Conservation (phyloP, 2,113 vertebrate genomes). For the Anas platyrhynchos region DNA sequence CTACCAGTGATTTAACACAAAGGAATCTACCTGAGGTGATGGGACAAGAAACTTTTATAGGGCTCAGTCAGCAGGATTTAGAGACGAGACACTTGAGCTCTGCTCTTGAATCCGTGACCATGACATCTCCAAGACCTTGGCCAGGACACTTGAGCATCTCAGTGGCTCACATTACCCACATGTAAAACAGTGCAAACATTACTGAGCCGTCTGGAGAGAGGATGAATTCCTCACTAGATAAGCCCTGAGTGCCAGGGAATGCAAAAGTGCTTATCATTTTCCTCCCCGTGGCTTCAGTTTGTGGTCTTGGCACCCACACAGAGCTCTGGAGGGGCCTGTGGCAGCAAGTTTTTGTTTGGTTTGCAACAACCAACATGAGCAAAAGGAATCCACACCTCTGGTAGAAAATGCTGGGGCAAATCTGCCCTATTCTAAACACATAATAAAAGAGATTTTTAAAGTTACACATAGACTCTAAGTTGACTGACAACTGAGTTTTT, state of each 20-base stretch:
- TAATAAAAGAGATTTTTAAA: background rate
- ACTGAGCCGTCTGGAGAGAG: background rate
- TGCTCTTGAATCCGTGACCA: background rate
- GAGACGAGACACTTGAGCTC: background rate
- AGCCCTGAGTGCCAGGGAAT: background rate
- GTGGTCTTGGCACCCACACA: background rate
- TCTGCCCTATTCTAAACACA: background rate
- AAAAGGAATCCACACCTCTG: background rate
- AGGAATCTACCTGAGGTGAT: conserved; percentile 7
- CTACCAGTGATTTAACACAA: background rate
- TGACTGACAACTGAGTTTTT: background rate
- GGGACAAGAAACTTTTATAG: background rate
- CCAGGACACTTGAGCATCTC: background rate
- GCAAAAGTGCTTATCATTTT: background rate
- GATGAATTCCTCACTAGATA: background rate
- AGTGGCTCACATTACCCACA: background rate
- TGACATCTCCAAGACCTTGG: background rate
- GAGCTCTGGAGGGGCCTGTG: background rate
- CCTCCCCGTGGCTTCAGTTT: background rate
- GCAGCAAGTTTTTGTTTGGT: background rate
- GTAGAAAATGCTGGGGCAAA: background rate
- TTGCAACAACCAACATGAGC: background rate
- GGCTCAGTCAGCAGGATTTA: background rate
- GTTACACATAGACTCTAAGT: background rate
- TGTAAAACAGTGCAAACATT: background rate